phyloP scores from a whole-genome alignment of 2,113 vertebrate species.

The Pedetes capensis region DNA sequence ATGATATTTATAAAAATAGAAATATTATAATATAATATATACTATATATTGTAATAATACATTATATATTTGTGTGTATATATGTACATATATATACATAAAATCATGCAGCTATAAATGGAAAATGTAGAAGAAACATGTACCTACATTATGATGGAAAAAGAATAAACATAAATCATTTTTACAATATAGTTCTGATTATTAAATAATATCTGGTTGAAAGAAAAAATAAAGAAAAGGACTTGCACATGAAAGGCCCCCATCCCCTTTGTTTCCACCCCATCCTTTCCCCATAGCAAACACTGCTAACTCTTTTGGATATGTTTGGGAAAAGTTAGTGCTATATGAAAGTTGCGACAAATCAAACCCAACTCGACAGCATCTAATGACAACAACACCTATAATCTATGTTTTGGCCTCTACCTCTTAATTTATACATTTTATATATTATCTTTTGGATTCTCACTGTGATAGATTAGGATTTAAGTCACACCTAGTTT shows the following conservation, averaged over 20 bases:
- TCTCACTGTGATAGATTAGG: background rate
- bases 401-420: background rate
- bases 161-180: constrained; percentile 9
- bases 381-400: no score
- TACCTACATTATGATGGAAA: background rate
- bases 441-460: background rate
- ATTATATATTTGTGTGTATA: no score
- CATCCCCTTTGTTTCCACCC: background rate
- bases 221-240: constrained; percentile 10
- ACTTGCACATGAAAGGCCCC: background rate
- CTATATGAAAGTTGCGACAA: no score
- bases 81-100: no score
- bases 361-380: no score
- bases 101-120: background rate
- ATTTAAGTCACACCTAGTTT: background rate
- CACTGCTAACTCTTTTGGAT: background rate
- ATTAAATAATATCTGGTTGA: background rate
- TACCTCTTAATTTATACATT: background rate
- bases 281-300: background rate
- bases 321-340: no score
- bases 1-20: no score
- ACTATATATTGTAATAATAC: no score
- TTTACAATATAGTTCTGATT: background rate
- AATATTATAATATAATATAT: no score
- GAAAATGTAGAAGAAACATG: background rate